These are phyloP conservation scores for Oxystoma pomonae DNA, from an alignment of 2,888 invertebrate species.

Conservation along the genomic window DNA sequence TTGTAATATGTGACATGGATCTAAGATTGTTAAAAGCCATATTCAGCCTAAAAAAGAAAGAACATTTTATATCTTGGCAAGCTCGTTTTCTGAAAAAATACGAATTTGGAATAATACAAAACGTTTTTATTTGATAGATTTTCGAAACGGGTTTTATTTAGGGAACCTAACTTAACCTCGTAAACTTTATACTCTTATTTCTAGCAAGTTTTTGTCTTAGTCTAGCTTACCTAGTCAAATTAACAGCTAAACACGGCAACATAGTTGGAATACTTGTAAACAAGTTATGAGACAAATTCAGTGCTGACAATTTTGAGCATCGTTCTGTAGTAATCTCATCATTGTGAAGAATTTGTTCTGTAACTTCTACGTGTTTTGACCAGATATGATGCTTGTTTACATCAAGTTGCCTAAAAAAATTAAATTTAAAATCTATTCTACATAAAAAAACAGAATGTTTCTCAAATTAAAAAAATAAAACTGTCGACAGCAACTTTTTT, in stretches of 20 bases:
- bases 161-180: too few relatives aligned
- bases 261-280: constrained; percentile 84
- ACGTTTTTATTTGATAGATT: too few relatives aligned
- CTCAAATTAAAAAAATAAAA: too few relatives aligned
- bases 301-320: constrained; percentile 63
- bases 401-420: constrained; percentile 52
- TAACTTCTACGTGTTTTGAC: constrained; percentile 63
- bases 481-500: too few relatives aligned
- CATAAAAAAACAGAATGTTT: background rate
- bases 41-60: constrained; percentile 55
- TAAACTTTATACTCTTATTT: too few relatives aligned
- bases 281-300: constrained; percentile 89
- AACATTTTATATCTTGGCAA: too few relatives aligned
- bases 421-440: background rate
- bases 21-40: constrained; percentile 82
- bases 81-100: too few relatives aligned
- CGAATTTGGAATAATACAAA: too few relatives aligned
- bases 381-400: constrained; percentile 75
- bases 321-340: constrained; percentile 55
- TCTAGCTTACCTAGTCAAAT: constrained; percentile 65
- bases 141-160: too few relatives aligned
- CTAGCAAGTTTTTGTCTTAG: too few relatives aligned
- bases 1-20: constrained; percentile 83
- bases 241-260: constrained; percentile 85
- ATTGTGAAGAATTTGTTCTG: constrained; percentile 59